A percentile compares a stretch with the other conserved stretches of the same genome.
Conservation (phyloP, 2,888 invertebrate species). For the Entomobrya proxima region DNA sequence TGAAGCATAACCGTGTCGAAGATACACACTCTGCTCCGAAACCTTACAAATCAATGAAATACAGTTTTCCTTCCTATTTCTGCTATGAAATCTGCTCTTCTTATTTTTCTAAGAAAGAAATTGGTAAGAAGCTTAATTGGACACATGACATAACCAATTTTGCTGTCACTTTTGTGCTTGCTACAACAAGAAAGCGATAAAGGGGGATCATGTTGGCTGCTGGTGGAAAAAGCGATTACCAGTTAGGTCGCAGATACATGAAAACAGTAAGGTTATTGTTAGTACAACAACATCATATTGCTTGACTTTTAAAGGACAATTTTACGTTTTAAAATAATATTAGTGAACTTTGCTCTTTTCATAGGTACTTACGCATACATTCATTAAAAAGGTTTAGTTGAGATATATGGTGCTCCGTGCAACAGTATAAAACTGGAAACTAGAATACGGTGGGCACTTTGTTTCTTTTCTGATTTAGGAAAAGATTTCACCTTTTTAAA, state of each 20-base stretch:
- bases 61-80: neutral
- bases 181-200: neutral
- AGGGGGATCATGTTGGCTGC: neutral
- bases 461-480: neutral
- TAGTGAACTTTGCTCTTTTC: neutral
- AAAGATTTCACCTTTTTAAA: conserved; percentile 16
- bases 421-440: neutral
- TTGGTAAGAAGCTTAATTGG: conserved; percentile 25
- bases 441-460: neutral
- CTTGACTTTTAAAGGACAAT: neutral
- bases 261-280: neutral
- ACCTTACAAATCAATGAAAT: neutral
- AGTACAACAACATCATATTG: neutral
- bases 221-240: neutral
- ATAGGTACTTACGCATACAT: neutral
- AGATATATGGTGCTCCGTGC: neutral
- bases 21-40: too few relatives aligned
- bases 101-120: neutral
- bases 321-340: neutral
- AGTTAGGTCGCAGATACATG: neutral
- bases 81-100: neutral
- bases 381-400: neutral
- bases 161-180: neutral
- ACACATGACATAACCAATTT: conserved; percentile 30
- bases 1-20: too few relatives aligned